Evolutionary conservation across 37 sponge, comb jelly and placozoan species (phyloP), one percentile per base, ranked within the genome.

Genomic region (Spongilla lacustris): DNA sequence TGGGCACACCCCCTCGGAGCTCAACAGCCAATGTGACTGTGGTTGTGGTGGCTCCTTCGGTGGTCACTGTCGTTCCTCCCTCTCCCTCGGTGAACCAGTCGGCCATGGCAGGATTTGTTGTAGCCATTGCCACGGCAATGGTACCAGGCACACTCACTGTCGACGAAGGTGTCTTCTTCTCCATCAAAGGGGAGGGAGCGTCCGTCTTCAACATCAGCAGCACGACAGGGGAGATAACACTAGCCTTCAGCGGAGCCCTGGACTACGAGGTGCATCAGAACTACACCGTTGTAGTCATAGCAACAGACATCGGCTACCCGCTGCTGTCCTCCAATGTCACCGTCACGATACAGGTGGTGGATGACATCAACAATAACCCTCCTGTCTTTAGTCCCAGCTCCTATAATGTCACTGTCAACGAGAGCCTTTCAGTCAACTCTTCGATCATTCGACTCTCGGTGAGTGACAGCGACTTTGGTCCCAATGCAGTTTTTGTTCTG

Each of bases 331-430:
- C 95, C 33, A n/a, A 68, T 4, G 75, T 67, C 10, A 76, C 49
- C 28, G 19, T 86, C 49, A 28, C 81, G 8, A 33, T 76, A 1
- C 74, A 76, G 36, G 73, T 74, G 8, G 49, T 84, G 0, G 80
- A 78, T 13, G 89, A 81, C 67, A 76, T 50, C 29, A 87, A 87
- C 74, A 86, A 94, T 67, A 82, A 94, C 68, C 68, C 76, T 30
- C 94, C 94, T 0, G 26, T 85, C 19, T 94, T 94, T 48, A 48
- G 26, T 22, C 34, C 66, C 23, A 30, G 23, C 2, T 17, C n/a
- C 17, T 85, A 82, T 41, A 41, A 29, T 4, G 50, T 78, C 13
- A 67, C 70, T 17, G 73, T 91, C 17, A 72, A 69, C 68, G 95
- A 94, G 50, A 33, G 27, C 13, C 36, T 21, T 2, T 30, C 58